Evolutionary conservation across 2,113 vertebrate genomes (phyloP).

Genomic region (Zosterops lateralis): DNA sequence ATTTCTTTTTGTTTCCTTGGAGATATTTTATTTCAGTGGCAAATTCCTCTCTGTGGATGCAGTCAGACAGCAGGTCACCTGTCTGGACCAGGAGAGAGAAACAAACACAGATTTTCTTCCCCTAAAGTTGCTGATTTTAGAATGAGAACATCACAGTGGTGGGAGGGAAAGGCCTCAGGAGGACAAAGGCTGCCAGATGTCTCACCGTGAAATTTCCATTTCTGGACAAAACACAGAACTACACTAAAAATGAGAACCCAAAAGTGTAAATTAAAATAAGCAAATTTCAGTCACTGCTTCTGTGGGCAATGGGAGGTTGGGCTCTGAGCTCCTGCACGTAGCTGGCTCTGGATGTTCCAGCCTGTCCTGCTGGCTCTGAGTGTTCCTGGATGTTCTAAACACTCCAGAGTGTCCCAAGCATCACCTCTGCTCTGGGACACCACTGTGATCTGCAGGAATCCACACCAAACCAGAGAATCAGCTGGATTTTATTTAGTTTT

Average conservation of each 20-base stretch:
- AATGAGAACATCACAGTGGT: neutral
- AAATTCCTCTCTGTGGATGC: neutral
- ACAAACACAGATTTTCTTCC: neutral
- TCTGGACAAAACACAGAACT: neutral
- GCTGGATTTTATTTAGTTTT: conserved; percentile 23
- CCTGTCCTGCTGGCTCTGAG: neutral
- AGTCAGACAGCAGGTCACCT: neutral
- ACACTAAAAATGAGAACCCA: neutral
- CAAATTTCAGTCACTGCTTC: neutral
- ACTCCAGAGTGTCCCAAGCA: neutral
- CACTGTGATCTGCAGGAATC: neutral
- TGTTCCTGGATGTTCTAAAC: neutral
- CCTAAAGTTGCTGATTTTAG: neutral
- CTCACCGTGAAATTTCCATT: neutral
- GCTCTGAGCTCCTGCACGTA: neutral
- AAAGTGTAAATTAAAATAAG: neutral
- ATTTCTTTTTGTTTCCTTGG: neutral
- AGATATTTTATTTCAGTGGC: neutral
- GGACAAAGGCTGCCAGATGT: neutral
- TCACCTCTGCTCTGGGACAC: neutral
- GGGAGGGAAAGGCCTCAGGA: neutral
- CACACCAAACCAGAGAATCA: neutral
- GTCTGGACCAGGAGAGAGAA: neutral
- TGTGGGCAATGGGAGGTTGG: neutral
- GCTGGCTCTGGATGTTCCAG: neutral